A percentile compares a stretch with the other conserved stretches of the same genome.
phyloP scores from a whole-genome alignment of 2,888 invertebrate species.

The Tholera decimalis region DNA sequence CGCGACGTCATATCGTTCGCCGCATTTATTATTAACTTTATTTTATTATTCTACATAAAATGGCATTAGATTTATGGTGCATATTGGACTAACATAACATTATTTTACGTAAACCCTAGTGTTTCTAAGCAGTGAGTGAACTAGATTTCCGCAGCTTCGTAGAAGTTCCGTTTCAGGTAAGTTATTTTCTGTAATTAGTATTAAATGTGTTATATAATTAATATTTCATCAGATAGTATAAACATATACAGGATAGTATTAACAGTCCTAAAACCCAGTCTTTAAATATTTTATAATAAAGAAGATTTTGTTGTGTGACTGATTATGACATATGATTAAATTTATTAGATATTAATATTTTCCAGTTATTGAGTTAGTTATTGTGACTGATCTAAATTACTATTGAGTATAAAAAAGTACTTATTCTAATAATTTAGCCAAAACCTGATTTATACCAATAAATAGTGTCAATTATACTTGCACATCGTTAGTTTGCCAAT shows the following conservation, averaged over 20 bases:
- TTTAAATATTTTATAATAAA: neutral
- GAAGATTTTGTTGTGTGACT: neutral
- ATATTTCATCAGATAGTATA: neutral
- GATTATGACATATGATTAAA: slow-evolving; percentile 16
- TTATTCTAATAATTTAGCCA: slow-evolving; percentile 3
- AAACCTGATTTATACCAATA: no score
- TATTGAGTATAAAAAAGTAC: no score
- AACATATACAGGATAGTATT: neutral
- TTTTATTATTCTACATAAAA: slow-evolving; percentile 49
- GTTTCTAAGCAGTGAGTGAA: slow-evolving; percentile 80
- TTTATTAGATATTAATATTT: no score
- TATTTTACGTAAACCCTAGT: slow-evolving; percentile 62
- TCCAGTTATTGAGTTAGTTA: no score
- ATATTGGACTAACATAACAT: slow-evolving; percentile 57
- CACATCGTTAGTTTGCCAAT: neutral
- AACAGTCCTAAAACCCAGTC: neutral
- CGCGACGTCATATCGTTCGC: slow-evolving; percentile 65
- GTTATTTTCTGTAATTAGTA: slow-evolving; percentile 40
- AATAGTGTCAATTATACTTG: slow-evolving; percentile 2
- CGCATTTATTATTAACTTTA: slow-evolving; percentile 43
- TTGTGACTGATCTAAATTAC: no score
- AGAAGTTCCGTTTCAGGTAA: slow-evolving; percentile 80
- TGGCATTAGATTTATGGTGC: slow-evolving; percentile 58
- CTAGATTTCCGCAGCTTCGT: slow-evolving; percentile 71
- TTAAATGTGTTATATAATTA: neutral